A percentile compares a stretch with the other conserved stretches of the same genome.
These are phyloP conservation scores for Drosophila setifemur DNA, from an alignment of 1,140 invertebrate species.

Conservation along the genomic window DNA sequence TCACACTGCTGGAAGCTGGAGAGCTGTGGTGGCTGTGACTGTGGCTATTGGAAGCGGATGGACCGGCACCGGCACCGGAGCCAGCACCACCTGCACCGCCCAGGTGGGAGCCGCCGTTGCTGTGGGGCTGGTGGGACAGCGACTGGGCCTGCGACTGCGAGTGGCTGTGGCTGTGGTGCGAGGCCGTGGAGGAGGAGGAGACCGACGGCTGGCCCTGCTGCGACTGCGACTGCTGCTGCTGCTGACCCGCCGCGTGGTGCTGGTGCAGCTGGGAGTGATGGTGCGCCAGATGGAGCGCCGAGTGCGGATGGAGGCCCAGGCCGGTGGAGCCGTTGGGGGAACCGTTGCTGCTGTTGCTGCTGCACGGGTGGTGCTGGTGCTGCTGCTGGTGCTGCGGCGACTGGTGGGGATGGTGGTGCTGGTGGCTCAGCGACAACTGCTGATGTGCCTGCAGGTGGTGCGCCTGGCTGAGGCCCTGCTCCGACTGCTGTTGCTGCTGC, in stretches of 20 bases:
- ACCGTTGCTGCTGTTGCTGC: conserved; percentile 62
- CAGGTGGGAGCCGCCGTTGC: conserved; percentile 64
- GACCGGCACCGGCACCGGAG: conserved; percentile 4
- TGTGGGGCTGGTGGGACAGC: conserved; percentile 56
- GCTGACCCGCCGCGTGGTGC: conserved; percentile 47
- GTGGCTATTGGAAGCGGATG: too few species aligned
- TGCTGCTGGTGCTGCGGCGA: conserved; percentile 33
- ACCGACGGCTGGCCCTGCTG: conserved; percentile 44
- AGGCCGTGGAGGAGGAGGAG: conserved; percentile 16
- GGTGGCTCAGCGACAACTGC: conserved; percentile 58
- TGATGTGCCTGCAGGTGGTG: conserved; percentile 67
- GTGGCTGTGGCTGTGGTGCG: conserved; percentile 48
- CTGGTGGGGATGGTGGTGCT: conserved; percentile 42
- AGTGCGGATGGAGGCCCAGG: conserved; percentile 55
- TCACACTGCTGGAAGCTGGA: conserved; percentile 68
- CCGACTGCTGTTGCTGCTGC: conserved; percentile 60
- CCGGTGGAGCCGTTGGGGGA: conserved; percentile 51
- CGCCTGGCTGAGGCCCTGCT: conserved; percentile 55
- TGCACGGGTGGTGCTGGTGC: conserved; percentile 50
- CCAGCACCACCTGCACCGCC: conserved; percentile 14
- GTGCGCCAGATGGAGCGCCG: conserved; percentile 54
- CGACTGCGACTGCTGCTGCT: conserved; percentile 39
- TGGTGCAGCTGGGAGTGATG: conserved; percentile 61
- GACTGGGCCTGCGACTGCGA: conserved; percentile 27
- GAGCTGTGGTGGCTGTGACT: conserved; percentile 41